These are phyloP conservation scores for Sitta europaea DNA, from an alignment of 2,113 vertebrate species.

Conservation along the genomic window DNA sequence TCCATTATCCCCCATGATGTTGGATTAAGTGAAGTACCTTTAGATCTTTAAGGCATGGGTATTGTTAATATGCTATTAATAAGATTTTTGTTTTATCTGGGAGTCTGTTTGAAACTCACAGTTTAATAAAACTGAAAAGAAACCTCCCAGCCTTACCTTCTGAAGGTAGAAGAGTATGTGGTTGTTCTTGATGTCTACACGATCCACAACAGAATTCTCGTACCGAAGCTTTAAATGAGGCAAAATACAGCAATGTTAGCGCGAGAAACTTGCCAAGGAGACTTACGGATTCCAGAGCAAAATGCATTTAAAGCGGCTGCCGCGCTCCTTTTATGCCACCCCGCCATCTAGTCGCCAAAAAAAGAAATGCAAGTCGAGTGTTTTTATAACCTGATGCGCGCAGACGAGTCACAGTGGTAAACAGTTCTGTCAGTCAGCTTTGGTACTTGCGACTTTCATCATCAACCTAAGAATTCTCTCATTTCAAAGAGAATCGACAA, in stretches of 20 bases:
- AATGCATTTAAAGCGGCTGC: fast-evolving
- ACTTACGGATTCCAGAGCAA: fast-evolving
- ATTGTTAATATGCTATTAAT: neutral
- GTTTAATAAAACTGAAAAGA: neutral
- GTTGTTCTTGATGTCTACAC: conserved; percentile 40
- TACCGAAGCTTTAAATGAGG: conserved; percentile 47
- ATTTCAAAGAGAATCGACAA: neutral
- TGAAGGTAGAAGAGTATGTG: conserved; percentile 62
- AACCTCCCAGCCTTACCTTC: conserved; percentile 2
- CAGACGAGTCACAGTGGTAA: neutral
- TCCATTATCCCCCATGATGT: neutral
- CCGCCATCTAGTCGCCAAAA: neutral
- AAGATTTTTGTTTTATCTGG: neutral
- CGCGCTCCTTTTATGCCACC: neutral
- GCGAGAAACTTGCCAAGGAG: neutral
- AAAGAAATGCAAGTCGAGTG: neutral
- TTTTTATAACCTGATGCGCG: fast-evolving
- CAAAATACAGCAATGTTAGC: neutral
- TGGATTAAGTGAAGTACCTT: neutral
- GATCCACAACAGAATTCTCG: neutral
- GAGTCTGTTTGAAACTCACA: neutral
- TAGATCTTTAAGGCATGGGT: neutral
- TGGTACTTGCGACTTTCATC: too few relatives aligned
- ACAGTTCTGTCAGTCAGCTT: neutral
- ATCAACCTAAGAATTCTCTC: neutral